phyloP scores from a whole-genome alignment of 2,797 vertebrate species.

The Mionectes olivaceus region DNA sequence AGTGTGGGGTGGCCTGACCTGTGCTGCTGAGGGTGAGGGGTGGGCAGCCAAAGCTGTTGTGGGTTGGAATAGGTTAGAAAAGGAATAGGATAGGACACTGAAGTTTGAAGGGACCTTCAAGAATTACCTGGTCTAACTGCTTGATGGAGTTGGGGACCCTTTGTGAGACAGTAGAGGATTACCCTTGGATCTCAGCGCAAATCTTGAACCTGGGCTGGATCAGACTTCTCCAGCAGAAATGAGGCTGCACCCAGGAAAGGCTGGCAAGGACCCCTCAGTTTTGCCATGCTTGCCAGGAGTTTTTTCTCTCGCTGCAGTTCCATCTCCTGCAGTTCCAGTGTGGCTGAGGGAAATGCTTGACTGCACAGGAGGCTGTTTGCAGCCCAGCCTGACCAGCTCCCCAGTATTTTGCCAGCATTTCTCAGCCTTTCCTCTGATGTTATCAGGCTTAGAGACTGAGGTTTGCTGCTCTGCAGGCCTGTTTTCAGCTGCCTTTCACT shows the following conservation, averaged over 20 bases:
- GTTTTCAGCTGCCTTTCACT: not conserved
- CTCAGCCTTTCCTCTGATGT: not conserved
- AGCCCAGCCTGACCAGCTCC: not conserved
- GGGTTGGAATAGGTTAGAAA: not conserved
- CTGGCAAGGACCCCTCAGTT: not conserved
- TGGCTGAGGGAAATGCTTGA: not conserved
- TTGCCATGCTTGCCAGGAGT: not conserved
- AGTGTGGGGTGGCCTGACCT: not conserved
- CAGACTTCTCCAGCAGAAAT: not conserved
- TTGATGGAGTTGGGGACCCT: not conserved
- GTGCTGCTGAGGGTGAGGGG: not conserved
- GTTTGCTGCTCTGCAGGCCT: not conserved
- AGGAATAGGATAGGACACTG: not conserved
- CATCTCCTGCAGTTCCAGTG: not conserved
- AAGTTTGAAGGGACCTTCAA: not conserved
- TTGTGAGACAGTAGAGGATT: not conserved
- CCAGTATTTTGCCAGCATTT: not conserved
- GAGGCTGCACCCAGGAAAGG: not conserved
- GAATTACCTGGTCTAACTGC: not conserved
- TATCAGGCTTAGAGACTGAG: not conserved
- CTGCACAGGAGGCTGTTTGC: not conserved
- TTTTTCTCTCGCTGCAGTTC: not conserved
- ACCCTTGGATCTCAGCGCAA: accelerated
- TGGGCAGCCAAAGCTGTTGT: not conserved
- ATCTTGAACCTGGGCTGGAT: not conserved